Conservation (phyloP, 2,888 invertebrate species). For the Crepidodera aurea region DNA sequence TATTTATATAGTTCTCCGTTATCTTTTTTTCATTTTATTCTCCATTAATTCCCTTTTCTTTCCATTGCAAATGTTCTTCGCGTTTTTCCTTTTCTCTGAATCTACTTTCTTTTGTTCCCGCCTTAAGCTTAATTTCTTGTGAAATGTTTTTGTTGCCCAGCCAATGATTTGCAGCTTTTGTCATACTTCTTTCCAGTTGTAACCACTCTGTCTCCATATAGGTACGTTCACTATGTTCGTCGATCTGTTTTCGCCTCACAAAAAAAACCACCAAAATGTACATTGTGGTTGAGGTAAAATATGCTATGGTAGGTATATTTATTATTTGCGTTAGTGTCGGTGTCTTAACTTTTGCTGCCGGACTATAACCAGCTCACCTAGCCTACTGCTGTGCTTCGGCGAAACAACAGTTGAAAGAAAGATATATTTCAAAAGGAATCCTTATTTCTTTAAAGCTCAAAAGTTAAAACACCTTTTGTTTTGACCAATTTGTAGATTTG, state of each 20-base stretch:
- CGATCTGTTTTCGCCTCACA: no score
- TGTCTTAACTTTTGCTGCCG: no score
- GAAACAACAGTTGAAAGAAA: conserved; percentile 1
- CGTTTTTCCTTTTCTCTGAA: not conserved
- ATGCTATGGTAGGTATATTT: no score
- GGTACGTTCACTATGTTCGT: no score
- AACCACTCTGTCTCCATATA: no score
- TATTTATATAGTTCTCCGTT: no score
- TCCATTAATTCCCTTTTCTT: not conserved
- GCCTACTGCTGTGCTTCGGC: conserved; percentile 1
- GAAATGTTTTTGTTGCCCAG: not conserved
- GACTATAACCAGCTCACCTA: not conserved
- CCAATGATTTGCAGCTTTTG: not conserved
- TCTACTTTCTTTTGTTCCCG: not conserved
- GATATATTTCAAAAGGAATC: conserved; percentile 2
- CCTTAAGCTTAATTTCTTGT: not conserved
- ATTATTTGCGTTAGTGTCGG: no score
- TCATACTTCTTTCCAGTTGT: no score
- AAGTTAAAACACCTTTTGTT: conserved; percentile 5
- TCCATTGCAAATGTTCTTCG: not conserved
- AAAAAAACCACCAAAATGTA: no score
- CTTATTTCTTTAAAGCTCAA: not conserved
- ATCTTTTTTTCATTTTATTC: no score
- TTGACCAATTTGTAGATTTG: conserved; percentile 7
- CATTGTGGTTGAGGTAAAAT: no score